These are phyloP conservation scores for Leuciscus waleckii DNA, from an alignment of 2,797 vertebrate genomes.

Conservation along the genomic window DNA sequence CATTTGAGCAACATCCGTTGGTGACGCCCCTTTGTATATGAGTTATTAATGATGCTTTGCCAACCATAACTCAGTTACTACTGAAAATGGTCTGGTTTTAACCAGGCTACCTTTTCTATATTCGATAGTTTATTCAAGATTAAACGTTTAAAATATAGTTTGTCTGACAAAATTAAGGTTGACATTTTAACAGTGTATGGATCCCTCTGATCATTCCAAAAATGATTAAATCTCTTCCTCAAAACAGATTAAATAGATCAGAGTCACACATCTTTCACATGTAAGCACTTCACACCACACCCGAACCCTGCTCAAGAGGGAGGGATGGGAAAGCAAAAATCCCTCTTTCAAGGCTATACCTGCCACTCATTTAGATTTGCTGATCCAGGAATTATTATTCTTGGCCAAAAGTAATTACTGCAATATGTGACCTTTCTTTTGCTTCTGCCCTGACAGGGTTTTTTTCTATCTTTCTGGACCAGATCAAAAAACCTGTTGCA, in stretches of 20 bases:
- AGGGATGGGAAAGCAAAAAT: slow-evolving; percentile 34
- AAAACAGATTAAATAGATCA: slow-evolving; percentile 1
- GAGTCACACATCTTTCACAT: slow-evolving; percentile 26
- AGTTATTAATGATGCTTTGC: too few species aligned
- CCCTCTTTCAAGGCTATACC: slow-evolving; percentile 44
- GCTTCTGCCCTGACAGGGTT: slow-evolving; percentile 19
- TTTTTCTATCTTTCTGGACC: slow-evolving; percentile 39
- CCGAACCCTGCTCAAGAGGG: slow-evolving; percentile 30
- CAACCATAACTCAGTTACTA: too few species aligned
- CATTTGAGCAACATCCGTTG: too few species aligned
- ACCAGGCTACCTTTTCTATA: background rate
- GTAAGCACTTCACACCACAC: slow-evolving; percentile 44
- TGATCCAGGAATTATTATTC: slow-evolving; percentile 44
- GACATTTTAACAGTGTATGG: background rate
- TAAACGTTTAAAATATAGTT: background rate
- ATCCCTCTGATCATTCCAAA: background rate
- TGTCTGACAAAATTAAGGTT: background rate
- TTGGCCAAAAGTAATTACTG: slow-evolving; percentile 50
- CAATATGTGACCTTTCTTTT: slow-evolving; percentile 54
- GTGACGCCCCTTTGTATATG: too few species aligned
- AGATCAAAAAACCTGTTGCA: slow-evolving; percentile 53
- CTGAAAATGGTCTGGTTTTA: too few species aligned
- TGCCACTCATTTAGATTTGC: slow-evolving; percentile 44
- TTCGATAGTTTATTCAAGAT: background rate
- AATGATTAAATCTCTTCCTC: background rate